phyloP scores from a whole-genome alignment of 2,113 vertebrate genomes.

The Sorex araneus region DNA sequence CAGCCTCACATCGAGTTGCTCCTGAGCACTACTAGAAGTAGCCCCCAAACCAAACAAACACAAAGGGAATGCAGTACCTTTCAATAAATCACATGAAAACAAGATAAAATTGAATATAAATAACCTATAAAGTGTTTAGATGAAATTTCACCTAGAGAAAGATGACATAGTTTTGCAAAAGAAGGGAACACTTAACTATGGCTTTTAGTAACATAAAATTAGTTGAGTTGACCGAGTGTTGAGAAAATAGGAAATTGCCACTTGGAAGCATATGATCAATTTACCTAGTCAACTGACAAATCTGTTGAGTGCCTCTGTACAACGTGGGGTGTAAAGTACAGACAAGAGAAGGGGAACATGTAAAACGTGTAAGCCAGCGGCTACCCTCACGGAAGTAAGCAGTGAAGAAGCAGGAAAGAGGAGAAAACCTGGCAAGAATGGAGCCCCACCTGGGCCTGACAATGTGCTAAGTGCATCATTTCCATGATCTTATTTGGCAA shows the following conservation, averaged over 20 bases:
- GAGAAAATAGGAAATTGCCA: constrained; percentile 13
- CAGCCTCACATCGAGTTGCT: too few species aligned
- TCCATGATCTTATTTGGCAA: constrained; percentile 2
- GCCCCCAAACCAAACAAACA: too few species aligned
- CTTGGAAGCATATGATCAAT: constrained; percentile 7
- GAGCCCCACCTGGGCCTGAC: constrained; percentile 4
- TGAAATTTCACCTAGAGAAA: not conserved
- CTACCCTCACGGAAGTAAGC: not conserved
- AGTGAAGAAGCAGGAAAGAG: not conserved
- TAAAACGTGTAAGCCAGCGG: not conserved
- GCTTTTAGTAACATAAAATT: constrained; percentile 48
- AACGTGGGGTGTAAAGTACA: not conserved
- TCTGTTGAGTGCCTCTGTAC: not conserved
- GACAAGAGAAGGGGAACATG: not conserved
- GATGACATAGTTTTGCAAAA: constrained; percentile 23
- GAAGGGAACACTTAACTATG: constrained; percentile 26
- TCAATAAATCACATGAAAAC: not conserved
- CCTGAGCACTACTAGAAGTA: too few species aligned
- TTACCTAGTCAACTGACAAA: constrained; percentile 24
- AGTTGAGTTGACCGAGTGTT: not conserved
- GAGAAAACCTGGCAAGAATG: not conserved
- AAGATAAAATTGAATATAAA: not conserved
- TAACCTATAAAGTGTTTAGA: not conserved
- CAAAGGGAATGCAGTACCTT: too few species aligned
- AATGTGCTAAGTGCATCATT: not conserved